Conservation (phyloP, 2,888 invertebrate species). For the Catocala sponsa region DNA sequence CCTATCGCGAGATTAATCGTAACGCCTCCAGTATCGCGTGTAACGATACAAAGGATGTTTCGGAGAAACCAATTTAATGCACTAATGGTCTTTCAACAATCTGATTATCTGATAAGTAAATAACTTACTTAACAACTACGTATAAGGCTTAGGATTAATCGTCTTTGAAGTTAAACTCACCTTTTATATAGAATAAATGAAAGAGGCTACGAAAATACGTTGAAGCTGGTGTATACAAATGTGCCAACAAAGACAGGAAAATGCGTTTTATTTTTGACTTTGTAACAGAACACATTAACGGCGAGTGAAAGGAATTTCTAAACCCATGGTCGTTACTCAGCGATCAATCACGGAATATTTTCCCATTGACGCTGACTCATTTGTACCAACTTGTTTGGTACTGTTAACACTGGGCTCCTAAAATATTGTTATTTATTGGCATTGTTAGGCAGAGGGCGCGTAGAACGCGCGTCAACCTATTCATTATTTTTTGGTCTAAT, state of each 20-base stretch:
- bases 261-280: slow-evolving; percentile 16
- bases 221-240: neutral
- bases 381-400: slow-evolving; percentile 51
- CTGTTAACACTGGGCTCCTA: slow-evolving; percentile 36
- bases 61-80: slow-evolving; percentile 28
- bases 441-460: slow-evolving; percentile 20
- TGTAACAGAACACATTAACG: slow-evolving; percentile 19
- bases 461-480: slow-evolving; percentile 16
- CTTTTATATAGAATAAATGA: neutral
- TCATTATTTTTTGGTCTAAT: slow-evolving; percentile 26
- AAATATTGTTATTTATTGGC: slow-evolving; percentile 49
- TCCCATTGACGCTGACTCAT: slow-evolving; percentile 29
- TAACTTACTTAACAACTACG: neutral
- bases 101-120: slow-evolving; percentile 19
- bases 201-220: slow-evolving; percentile 1
- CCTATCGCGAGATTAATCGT: slow-evolving; percentile 57
- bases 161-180: too few species aligned
- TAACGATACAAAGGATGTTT: slow-evolving; percentile 47
- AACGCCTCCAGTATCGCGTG: slow-evolving; percentile 50
- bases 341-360: slow-evolving; percentile 55
- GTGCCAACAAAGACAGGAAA: neutral
- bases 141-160: too few species aligned
- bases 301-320: slow-evolving; percentile 22
- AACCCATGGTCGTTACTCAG: slow-evolving; percentile 36
- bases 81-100: slow-evolving; percentile 25